Percentiles rank a stretch among this genome's conserved stretches.
Conservation (phyloP, 2,888 invertebrate species). For the Latheticus oryzae region DNA sequence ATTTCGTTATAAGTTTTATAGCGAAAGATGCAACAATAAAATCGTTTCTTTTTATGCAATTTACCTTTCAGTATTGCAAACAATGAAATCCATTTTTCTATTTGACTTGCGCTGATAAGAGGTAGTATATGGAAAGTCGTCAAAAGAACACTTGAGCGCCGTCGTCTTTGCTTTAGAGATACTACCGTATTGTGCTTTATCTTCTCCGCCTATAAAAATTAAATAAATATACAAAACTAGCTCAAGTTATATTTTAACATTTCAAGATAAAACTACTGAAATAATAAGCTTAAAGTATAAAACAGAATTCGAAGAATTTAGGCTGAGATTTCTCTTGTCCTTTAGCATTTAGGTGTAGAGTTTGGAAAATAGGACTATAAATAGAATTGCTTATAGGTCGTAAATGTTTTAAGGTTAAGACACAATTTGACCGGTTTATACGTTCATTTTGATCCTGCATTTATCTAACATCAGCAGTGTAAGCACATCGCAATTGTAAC, state of each 20-base stretch:
- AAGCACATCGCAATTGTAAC: slow-evolving; percentile 64
- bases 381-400: background rate
- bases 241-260: no score
- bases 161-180: slow-evolving; percentile 26
- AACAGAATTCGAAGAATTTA: no score
- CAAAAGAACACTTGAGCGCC: slow-evolving; percentile 30
- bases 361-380: no score
- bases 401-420: background rate
- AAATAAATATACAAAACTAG: slow-evolving; percentile 16
- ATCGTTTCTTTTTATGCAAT: slow-evolving; percentile 32
- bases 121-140: slow-evolving; percentile 37
- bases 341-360: no score
- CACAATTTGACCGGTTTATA: slow-evolving; percentile 35
- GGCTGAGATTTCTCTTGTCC: no score
- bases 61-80: slow-evolving; percentile 34
- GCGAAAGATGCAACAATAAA: slow-evolving; percentile 35
- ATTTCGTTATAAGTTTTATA: slow-evolving; percentile 36
- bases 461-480: slow-evolving; percentile 61
- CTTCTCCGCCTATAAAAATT: slow-evolving; percentile 29
- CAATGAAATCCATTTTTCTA: slow-evolving; percentile 39
- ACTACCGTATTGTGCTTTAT: slow-evolving; percentile 21
- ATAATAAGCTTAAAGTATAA: no score
- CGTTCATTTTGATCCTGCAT: slow-evolving; percentile 46
- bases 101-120: slow-evolving; percentile 39
- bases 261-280: no score